Percentiles rank a stretch among this genome's conserved stretches.
phyloP scores from a whole-genome alignment of 2,797 vertebrate species.

The Myotis findleyi region DNA sequence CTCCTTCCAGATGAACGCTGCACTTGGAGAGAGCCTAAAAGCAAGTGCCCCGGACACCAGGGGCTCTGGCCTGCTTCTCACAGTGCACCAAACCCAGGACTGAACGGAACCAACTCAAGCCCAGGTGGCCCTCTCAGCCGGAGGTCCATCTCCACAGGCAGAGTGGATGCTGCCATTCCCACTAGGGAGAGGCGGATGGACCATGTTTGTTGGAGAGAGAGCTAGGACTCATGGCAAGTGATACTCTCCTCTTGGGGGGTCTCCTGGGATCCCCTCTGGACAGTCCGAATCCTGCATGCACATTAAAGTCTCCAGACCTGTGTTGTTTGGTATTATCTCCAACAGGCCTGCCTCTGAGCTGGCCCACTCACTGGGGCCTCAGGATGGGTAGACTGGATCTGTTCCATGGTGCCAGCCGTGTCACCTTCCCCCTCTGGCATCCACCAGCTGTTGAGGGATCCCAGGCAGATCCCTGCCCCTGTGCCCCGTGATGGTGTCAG shows the following conservation, averaged over 20 bases:
- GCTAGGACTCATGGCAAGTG: background rate
- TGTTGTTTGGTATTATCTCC: background rate
- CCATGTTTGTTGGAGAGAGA: background rate
- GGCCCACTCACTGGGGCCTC: background rate
- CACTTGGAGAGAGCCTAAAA: background rate
- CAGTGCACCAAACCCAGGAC: background rate
- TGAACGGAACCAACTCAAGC: background rate
- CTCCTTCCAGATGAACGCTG: constrained; percentile 18
- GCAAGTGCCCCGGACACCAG: background rate
- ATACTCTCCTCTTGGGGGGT: background rate
- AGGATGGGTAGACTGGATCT: background rate
- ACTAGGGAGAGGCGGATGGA: background rate
- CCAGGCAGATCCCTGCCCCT: background rate
- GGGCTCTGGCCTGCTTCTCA: background rate
- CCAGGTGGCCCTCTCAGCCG: background rate
- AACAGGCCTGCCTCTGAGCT: background rate
- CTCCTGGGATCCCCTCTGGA: background rate
- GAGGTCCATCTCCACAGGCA: background rate
- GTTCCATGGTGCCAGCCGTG: background rate
- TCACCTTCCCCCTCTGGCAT: background rate
- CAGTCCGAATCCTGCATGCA: background rate
- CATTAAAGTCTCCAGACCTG: constrained; percentile 16
- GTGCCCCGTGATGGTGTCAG: background rate
- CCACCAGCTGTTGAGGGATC: background rate
- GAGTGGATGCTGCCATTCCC: background rate